Evolutionary conservation across 1,140 invertebrate genomes (phyloP).

Genomic region (Capitella teleta): DNA sequence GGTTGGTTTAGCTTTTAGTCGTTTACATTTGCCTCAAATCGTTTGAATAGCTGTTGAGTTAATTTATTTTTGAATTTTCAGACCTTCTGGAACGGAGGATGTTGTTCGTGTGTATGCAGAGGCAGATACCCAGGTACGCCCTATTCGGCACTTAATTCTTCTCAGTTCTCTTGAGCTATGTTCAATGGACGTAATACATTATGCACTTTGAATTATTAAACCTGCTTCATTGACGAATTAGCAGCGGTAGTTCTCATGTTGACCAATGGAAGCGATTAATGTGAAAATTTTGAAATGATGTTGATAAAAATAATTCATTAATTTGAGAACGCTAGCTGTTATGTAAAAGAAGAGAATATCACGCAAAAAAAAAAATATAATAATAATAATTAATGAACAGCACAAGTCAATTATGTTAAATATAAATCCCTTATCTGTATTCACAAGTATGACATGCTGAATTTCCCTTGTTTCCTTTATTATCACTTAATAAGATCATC

Average conservation of each 20-base stretch:
- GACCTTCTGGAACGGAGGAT: constrained; percentile 96
- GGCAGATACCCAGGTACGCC: constrained; percentile 56
- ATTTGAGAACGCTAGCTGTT: neutral
- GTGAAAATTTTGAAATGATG: neutral
- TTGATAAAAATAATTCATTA: neutral
- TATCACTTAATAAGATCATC: neutral
- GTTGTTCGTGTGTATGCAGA: constrained; percentile 92
- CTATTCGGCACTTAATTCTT: neutral
- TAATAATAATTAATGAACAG: neutral
- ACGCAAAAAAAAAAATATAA: neutral
- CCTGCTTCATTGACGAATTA: no score
- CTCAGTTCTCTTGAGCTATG: neutral
- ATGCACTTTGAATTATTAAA: neutral
- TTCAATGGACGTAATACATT: neutral
- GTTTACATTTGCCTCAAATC: neutral
- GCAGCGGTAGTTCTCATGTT: neutral
- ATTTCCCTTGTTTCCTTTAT: neutral
- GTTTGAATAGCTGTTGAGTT: neutral
- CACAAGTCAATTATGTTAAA: neutral
- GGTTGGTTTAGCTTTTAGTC: constrained; percentile 37
- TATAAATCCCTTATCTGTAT: neutral
- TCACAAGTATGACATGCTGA: neutral
- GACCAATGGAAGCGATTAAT: neutral
- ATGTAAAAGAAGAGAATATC: neutral
- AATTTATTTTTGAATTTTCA: constrained; percentile 25